Base-by-base conservation (phyloP, 1,140 invertebrate species). In the Dreissena rostriformis region DNA sequence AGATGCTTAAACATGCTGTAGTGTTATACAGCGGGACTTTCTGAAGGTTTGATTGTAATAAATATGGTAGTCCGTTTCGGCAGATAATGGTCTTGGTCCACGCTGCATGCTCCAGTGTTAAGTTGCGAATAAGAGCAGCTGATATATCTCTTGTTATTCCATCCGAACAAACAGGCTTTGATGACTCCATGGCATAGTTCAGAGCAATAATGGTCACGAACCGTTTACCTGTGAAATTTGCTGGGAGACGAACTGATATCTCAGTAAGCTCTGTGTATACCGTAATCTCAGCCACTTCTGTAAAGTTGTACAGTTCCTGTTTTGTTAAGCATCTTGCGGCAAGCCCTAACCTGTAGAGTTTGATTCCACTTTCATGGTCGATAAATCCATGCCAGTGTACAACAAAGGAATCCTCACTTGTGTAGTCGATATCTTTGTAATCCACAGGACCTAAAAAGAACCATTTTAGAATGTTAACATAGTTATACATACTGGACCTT, bases 321-420 rank as follows among this genome's bases (percentile, higher is more conserved):
- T 51, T 55, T 28, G 67, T 63, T 19, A 86, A 14, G 70, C 88
- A 89, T 17, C 52, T 61, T 1, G 11, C 6, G 17, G 77, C 57
- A 28, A 89, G 4, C 11, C 71, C 83, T 19, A 86, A 79, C n/a
- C 68, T 67, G 63, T 88, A 89, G n/a, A 82, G 15, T 22, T 70
- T 57, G 19, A 88, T 85, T 15, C 86, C 87, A 82, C 87, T 88
- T 74, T 90, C 88, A 66, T 83, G 86, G 51, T 90, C 88, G n/a
- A 84, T 66, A 61, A 88, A 90, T 6, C 88, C 88, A 26, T 84
- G 57, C 87, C 87, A 88, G 52, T 80, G 73, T 52, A 86, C 82
- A 53, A 73, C 28, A 24, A 90, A 52, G 7, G 22, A 22, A 17
- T 68, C 24, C 0, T 75, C 68, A 53, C 87, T 87, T 17, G 82